Evolutionary conservation across 1,140 invertebrate species (phyloP).

Genomic region (Drosophila sturtevanti): DNA sequence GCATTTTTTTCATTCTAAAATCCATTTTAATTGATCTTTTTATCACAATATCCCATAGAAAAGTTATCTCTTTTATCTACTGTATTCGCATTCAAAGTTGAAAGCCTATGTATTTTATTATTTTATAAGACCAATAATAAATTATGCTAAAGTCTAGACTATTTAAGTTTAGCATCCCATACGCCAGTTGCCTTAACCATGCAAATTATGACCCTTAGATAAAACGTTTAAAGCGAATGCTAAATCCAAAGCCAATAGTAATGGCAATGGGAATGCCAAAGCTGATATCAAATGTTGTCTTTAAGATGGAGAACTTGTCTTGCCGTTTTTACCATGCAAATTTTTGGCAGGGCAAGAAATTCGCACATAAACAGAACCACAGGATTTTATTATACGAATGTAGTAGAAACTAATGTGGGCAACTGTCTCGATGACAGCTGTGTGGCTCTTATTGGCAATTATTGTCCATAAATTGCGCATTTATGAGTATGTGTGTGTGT

Average conservation of each 20-base stretch:
- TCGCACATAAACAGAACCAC: constrained; percentile 43
- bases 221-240: neutral
- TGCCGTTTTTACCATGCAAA: neutral
- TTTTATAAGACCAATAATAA: constrained; percentile 30
- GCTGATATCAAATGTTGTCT: neutral
- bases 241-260: too few species aligned
- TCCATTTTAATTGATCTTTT: too few species aligned
- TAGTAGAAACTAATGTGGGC: constrained; percentile 29
- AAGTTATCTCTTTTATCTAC: neutral
- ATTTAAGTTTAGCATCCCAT: neutral
- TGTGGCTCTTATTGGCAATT: constrained; percentile 76
- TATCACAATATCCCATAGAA: neutral
- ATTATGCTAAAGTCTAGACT: constrained; percentile 27
- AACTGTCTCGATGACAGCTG: constrained; percentile 63
- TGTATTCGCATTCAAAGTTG: neutral
- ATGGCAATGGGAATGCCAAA: neutral
- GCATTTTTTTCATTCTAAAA: too few species aligned
- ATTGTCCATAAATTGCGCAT: constrained; percentile 79
- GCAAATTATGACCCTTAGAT: constrained; percentile 10
- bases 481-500: constrained; percentile 46
- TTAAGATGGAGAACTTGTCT: neutral
- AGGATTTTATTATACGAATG: constrained; percentile 44
- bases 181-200: neutral
- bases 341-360: constrained; percentile 8
- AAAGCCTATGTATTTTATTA: constrained; percentile 4